Base-by-base conservation (phyloP, 2,113 vertebrate genomes). In the Apteryx owenii region DNA sequence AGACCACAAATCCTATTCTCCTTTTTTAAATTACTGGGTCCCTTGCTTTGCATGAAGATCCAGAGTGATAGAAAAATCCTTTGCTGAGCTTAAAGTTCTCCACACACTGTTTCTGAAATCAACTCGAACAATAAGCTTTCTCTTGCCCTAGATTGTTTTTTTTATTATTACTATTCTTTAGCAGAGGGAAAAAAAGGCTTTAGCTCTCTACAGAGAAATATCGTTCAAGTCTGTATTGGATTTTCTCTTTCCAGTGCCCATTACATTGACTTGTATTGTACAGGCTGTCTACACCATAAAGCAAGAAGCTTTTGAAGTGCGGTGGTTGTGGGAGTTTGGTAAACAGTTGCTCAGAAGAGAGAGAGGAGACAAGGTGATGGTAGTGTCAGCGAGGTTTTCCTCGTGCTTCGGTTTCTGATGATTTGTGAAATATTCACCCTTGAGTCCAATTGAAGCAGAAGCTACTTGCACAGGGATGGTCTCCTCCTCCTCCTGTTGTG, bases 321-420 rank as follows among this genome's bases (percentile, higher is more conserved):
- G 31, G 62, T 54, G 38, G 28, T 66, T 54, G 51, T 85, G 42
- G 33, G 46, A 54, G 5, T 61, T 66, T n/a, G 82, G 2, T 44
- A 19, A 82, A 9, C 25, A 48, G 16, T n/a, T 58, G 13, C 66
- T 93, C 13, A 9, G 60, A 46, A 46, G 25, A 29, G 21, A 85
- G 73, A 53, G 19, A 56, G 36, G 51, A 42, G 51, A 28, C 22
- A 42, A 75, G 79, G 40, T 31, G 46, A 44, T 51, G 28, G 29
- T 20, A 46, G 28, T 65, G 13, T n/a, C 70, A 78, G 28, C 0
- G 0, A 80, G 26, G 58, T 54, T 11, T 56, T 65, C 48, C 12
- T 46, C 23, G 12, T 58, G 14, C 72, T 79, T 85, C 14, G 3
- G 25, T 61, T 82, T n/a, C 25, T 77, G 50, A 6, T 51, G 56